Base-by-base conservation (phyloP, 2,113 vertebrate species). In the Amblyopsis rosae region DNA sequence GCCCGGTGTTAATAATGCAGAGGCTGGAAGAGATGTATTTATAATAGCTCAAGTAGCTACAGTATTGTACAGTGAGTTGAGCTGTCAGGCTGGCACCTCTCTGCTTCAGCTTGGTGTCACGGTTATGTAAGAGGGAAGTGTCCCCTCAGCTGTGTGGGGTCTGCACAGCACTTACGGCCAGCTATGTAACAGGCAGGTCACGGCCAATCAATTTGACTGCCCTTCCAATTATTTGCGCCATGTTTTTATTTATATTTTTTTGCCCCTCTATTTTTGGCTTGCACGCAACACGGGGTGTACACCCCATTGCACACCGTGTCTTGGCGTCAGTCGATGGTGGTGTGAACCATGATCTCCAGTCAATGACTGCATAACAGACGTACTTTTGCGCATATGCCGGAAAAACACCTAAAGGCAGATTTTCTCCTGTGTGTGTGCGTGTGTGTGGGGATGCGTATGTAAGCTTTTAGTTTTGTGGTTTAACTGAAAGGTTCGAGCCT, bases 91-190 rank as follows among this genome's bases (percentile, higher is more conserved):
- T 59, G 69, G 50, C 26, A 59, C 70, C 69, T 59, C 51, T 54
- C 65, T 70, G 78, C 69, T 74, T 69, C 76, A 72, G 65, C 63
- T 53, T 26, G 26, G 67, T 80, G 60, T 69, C 49, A 35, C 55
- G 55, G 49, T 85, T 85, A 79, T 71, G 50, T 77, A 76, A 87
- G 65, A 72, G 71, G 65, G 51, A 72, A 60, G 85, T 73, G 73
- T 79, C 70, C 63, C 62, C 35, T 50, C 2, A 2, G 67, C 45
- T 59, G 49, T 72, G 62, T 51, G 12, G 77, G 69, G 76, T 78
- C 74, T 50, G 33, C 66, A 72, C 59, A 64, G 59, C 53, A 19
- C 73, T 88, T 88, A 86, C 6, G 19, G 63, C 55, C 33, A 69
- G 62, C 61, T 47, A 17, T 68, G 57, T 72, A 83, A 48, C 50